Evolutionary conservation across 2,113 vertebrate genomes (phyloP), one percentile per base, ranked within the genome.

Genomic region (Oreochromis aureus): DNA sequence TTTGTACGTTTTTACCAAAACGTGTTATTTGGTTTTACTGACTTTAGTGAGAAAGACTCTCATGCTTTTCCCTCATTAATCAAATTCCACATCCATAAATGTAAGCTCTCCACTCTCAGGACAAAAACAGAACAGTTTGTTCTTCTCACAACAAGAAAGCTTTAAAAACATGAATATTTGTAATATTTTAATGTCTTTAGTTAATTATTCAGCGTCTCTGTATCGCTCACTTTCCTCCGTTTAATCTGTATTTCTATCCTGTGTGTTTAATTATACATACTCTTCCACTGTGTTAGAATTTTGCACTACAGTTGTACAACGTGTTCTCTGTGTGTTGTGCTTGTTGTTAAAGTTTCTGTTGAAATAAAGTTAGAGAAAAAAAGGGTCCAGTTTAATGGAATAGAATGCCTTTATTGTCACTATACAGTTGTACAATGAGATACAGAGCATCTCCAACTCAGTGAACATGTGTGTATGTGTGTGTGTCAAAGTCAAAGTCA

Each of bases 221-320:
- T 1, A 6, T 56, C 36, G 9, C 6, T 34, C 3, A 0, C n/a
- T 55, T 55, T 11, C 19, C n/a, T n/a, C 48, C n/a, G 16, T n/a
- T 63, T n/a, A 11, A 63, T 63, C 10, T n/a, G 32, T 36, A 0
- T 1, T 34, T 63, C 6, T 36, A 6, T 36, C 59, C 30, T 2
- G 30, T 19, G 24, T 34, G 6, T 34, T 34, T 36, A 19, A 4
- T 55, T 36, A 11, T 4, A 34, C 30, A 3, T 4, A 7, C 32
- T 63, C 59, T 63, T 1, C 1, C 32, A 36, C 59, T 34, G 30
- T 30, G 13, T 36, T 36, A 19, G 19, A 0, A 34, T 1, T 63
- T 0, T 8, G 16, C 6, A 3, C 46, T 2, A 11, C 30, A 5
- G 18, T 3, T 63, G 32, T 5, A 2, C 32, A 63, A 6, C 18